A percentile compares a stretch with the other conserved stretches of the same genome.
phyloP scores from a whole-genome alignment of 2,888 invertebrate species.

The Coecobrya sp. region DNA sequence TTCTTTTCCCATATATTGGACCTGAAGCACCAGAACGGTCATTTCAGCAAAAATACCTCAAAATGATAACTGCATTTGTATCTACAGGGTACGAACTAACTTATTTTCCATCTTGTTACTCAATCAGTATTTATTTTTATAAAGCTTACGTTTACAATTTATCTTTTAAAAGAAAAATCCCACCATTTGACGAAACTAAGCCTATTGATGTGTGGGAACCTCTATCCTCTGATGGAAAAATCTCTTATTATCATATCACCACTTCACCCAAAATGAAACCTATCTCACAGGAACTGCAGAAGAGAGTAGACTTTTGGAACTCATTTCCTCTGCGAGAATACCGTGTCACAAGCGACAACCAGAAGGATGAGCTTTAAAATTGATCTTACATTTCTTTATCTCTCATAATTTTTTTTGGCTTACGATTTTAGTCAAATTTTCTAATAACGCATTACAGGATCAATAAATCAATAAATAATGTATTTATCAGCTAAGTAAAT shows the following conservation, averaged over 20 bases:
- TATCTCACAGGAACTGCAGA: conserved; percentile 53
- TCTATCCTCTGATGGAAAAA: conserved; percentile 61
- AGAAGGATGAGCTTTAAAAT: conserved; percentile 73
- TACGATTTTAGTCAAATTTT: no score
- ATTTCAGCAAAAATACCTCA: conserved; percentile 75
- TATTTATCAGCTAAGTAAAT: no score
- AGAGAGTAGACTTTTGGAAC: conserved; percentile 80
- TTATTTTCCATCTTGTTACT: neutral
- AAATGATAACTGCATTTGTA: conserved; percentile 75
- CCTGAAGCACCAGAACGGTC: conserved; percentile 59
- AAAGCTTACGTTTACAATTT: neutral
- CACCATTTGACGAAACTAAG: conserved; percentile 63
- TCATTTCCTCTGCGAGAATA: conserved; percentile 73
- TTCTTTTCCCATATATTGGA: conserved; percentile 71
- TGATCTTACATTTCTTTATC: neutral
- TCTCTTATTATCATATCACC: conserved; percentile 78
- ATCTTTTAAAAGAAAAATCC: conserved; percentile 70
- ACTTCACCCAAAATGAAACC: conserved; percentile 67
- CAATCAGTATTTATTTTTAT: neutral
- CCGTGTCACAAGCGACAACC: conserved; percentile 10
- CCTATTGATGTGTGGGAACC: conserved; percentile 68
- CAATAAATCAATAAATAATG: no score
- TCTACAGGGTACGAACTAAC: conserved; percentile 67
- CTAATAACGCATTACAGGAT: no score
- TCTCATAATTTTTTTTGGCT: neutral